A percentile compares a stretch with the other conserved stretches of the same genome.
These are phyloP conservation scores for Caenorhabditis becei DNA, from an alignment of 2,888 invertebrate genomes.

Conservation along the genomic window DNA sequence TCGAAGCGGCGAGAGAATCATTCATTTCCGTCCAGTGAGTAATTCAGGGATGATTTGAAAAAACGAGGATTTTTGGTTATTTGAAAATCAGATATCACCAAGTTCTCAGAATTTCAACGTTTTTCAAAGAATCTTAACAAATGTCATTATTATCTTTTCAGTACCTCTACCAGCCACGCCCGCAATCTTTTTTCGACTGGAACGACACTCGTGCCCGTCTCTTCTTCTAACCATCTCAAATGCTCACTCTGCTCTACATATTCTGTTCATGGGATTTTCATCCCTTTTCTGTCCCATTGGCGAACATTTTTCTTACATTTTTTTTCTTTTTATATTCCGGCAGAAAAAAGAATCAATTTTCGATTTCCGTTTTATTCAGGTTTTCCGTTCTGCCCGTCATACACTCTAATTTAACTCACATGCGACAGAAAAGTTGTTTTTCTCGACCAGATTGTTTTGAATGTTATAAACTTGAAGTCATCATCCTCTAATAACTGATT, in stretches of 20 bases:
- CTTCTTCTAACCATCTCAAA: conserved; percentile 32
- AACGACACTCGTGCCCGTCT: conserved; percentile 52
- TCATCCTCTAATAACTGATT: too few relatives aligned
- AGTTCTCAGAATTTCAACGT: neutral
- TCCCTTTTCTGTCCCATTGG: neutral
- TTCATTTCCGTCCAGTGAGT: conserved; percentile 45
- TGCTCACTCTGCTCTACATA: neutral
- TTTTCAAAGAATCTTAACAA: neutral
- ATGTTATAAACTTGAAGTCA: too few relatives aligned
- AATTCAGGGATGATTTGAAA: neutral
- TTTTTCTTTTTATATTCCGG: too few relatives aligned
- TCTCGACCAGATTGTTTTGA: too few relatives aligned
- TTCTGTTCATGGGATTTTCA: neutral
- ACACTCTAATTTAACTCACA: too few relatives aligned
- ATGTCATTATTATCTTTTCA: conserved; percentile 21
- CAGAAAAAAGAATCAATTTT: too few relatives aligned
- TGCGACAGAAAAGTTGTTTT: too few relatives aligned
- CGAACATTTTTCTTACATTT: too few relatives aligned
- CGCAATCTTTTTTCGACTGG: conserved; percentile 54
- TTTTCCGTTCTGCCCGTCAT: too few relatives aligned
- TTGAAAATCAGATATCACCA: too few relatives aligned
- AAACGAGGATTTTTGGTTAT: neutral
- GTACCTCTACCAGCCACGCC: conserved; percentile 42
- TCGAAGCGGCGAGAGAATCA: conserved; percentile 48
- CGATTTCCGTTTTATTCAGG: too few relatives aligned